A percentile compares a stretch with the other conserved stretches of the same genome.
phyloP scores from a whole-genome alignment of 2,797 vertebrate genomes.

The Luscinia luscinia region DNA sequence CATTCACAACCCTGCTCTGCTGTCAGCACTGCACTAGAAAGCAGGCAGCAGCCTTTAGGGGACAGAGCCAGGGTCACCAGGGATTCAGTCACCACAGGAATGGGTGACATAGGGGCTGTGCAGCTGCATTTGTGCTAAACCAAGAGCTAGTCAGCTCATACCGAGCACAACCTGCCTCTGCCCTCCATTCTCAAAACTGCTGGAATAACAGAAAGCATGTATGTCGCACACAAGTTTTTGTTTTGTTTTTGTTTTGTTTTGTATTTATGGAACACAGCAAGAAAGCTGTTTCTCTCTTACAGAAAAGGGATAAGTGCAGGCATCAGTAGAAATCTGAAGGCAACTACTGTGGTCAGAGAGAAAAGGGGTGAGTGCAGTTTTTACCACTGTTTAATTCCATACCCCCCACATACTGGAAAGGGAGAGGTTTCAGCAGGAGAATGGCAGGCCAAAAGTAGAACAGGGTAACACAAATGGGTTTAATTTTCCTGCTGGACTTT shows the following conservation, averaged over 20 bases:
- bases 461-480: neutral
- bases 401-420: no score
- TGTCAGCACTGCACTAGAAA: neutral
- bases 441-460: rapidly evolving
- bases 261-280: neutral
- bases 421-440: rapidly evolving
- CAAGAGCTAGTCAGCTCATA: neutral
- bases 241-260: neutral
- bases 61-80: neutral
- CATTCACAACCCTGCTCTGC: rapidly evolving
- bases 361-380: neutral
- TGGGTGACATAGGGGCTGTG: neutral
- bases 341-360: neutral
- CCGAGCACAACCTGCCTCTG: neutral
- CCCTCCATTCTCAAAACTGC: neutral
- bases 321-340: neutral
- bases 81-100: neutral
- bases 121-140: neutral
- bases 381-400: neutral
- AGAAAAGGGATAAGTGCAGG: neutral
- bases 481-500: neutral
- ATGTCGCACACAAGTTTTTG: neutral
- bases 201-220: neutral
- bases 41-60: rapidly evolving
- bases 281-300: neutral